Evolutionary conservation across 2,797 vertebrate genomes (phyloP).

Genomic region (Eulemur albifrons): DNA sequence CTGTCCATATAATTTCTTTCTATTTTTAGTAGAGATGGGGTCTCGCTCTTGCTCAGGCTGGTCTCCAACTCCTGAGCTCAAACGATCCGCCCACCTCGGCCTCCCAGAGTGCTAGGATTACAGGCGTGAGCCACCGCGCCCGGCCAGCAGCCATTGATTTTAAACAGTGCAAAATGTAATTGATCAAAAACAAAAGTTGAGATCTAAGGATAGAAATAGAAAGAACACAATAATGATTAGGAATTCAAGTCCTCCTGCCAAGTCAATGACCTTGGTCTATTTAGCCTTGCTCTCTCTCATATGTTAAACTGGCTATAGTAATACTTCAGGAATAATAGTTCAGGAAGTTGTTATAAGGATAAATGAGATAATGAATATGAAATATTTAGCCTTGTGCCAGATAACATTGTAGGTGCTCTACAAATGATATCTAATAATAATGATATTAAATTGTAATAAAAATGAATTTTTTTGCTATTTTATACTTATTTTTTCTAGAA

Average conservation of each 20-base stretch:
- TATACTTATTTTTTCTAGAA: conserved; percentile 37
- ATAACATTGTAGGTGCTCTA: background rate
- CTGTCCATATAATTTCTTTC: too few species aligned
- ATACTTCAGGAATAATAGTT: background rate
- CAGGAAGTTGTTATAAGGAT: background rate
- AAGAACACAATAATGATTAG: conserved; percentile 28
- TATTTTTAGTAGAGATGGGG: too few species aligned
- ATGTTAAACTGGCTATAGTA: background rate
- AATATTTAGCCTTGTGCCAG: conserved; percentile 16
- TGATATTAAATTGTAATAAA: conserved; percentile 19
- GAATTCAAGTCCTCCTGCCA: background rate
- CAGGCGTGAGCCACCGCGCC: too few species aligned
- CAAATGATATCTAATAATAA: background rate
- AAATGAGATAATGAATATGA: conserved; percentile 12
- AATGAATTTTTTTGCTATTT: conserved; percentile 20
- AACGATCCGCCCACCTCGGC: too few species aligned
- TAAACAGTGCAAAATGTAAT: conserved; percentile 39
- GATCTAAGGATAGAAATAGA: background rate
- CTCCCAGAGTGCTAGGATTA: too few species aligned
- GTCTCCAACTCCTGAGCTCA: too few species aligned
- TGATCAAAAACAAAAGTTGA: conserved; percentile 26
- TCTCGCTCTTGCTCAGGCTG: too few species aligned
- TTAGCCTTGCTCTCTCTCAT: conserved; percentile 38
- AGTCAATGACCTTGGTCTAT: conserved; percentile 1
- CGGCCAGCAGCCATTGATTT: too few species aligned